Evolutionary conservation across 2,888 invertebrate species (phyloP).

Genomic region (Stegophylla sp.): DNA sequence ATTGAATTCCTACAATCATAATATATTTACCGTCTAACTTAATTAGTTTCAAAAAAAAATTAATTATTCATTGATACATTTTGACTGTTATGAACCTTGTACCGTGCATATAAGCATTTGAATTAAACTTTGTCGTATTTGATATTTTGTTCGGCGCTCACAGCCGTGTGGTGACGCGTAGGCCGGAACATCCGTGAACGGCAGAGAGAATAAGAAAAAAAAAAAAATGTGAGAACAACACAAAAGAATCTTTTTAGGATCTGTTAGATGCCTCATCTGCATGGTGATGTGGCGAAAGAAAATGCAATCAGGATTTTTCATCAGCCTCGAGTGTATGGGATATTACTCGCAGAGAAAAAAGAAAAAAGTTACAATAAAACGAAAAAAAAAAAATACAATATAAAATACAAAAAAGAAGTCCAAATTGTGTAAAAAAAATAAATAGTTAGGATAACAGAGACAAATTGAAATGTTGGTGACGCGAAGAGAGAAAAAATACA

Average conservation of each 20-base stretch:
- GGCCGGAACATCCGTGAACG: not conserved
- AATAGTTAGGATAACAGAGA: slow-evolving; percentile 9
- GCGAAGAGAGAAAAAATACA: not conserved
- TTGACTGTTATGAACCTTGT: no score
- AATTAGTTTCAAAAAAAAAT: no score
- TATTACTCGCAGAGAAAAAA: not conserved
- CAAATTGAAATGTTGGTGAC: slow-evolving; percentile 20
- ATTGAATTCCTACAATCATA: no score
- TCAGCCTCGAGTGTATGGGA: slow-evolving; percentile 15
- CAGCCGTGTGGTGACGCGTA: not conserved
- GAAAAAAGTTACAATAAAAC: not conserved
- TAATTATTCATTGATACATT: no score
- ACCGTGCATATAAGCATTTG: no score
- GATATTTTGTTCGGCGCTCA: not conserved
- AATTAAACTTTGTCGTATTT: no score
- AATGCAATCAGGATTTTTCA: slow-evolving; percentile 43
- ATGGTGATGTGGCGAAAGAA: not conserved
- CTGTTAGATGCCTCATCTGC: slow-evolving; percentile 1
- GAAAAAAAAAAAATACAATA: not conserved
- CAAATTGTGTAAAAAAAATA: slow-evolving; percentile 30
- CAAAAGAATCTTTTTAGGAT: not conserved
- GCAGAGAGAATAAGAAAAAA: slow-evolving; percentile 2
- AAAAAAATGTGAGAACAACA: no score
- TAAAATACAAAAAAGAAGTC: not conserved
- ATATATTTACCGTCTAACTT: no score